Base-by-base conservation (phyloP, 1,140 invertebrate species). In the Lutraria rhynchaena region DNA sequence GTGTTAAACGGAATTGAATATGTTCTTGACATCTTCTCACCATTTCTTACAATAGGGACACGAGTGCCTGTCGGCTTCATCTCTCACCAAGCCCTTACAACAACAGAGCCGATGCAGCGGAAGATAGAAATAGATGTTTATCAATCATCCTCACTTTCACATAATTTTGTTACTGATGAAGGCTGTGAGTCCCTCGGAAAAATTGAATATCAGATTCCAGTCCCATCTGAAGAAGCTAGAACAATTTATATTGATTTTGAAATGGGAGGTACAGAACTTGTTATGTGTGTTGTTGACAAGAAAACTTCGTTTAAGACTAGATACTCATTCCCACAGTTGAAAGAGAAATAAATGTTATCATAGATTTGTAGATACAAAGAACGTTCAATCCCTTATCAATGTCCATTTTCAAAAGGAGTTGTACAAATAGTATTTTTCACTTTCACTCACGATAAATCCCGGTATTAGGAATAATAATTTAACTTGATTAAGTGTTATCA, bases 1-100 rank as follows among this genome's bases (percentile, higher is more conserved):
- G 44, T 70, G 3, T 24, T 70, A 11, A 53, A 69, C 11, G 65
- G 65, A 1, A 33, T 70, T 9, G 76, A 80, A 31, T 80, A 80
- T 29, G 46, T 80, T 41, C 60, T 80, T n/a, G 76, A 80, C 46
- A 70, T 80, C n/a, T 80, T 80, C 35, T 80, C 76, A 22, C 63
- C 76, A 19, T 80, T 80, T 55, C 55, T 80, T 19, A 80, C 76
- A 35, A 41, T 80, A 1, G 76, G 76, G n/a, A 80, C 76, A 0
- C 49, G 76, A 17, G 76, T 80, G 24, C 76, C 76, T 15, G 55
- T 41, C 33, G 76, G 63, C 2, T 80, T 80, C 29, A 46, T 80
- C 19, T 80, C 76, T 15, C 76, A 80, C 33, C 76, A 80, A 37
- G 46, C 76, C 2, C 65, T 80, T 13, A 80, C 76, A 27, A 58